These are phyloP conservation scores for Agrypnia vestita DNA, from an alignment of 1,140 invertebrate genomes.

Conservation along the genomic window DNA sequence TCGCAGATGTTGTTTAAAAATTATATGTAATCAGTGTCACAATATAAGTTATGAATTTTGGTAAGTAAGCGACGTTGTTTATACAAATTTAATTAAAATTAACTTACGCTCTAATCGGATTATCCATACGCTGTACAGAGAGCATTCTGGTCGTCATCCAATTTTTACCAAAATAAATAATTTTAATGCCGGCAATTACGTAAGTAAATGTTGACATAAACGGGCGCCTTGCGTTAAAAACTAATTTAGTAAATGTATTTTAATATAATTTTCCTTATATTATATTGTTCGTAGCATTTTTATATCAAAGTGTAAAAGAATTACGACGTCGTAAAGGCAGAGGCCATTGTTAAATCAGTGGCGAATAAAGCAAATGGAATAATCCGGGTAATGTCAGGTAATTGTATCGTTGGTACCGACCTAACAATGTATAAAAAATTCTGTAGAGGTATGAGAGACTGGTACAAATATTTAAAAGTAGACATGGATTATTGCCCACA, in stretches of 20 bases:
- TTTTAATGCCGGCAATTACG: constrained; percentile 32
- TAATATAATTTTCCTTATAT: constrained; percentile 12
- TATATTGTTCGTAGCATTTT: constrained; percentile 6
- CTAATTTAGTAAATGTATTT: constrained; percentile 45
- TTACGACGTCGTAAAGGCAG: constrained; percentile 32
- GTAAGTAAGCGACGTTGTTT: not conserved
- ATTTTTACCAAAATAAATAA: constrained; percentile 43
- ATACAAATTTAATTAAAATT: not conserved
- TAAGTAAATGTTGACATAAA: constrained; percentile 35
- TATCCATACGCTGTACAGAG: not conserved
- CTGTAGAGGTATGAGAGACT: too few species aligned
- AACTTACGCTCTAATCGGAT: constrained; percentile 22
- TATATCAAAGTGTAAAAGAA: constrained; percentile 34
- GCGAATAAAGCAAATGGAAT: too few species aligned
- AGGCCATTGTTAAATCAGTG: too few species aligned
- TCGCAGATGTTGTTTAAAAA: too few species aligned
- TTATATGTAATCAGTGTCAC: not conserved
- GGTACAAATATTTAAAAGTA: too few species aligned
- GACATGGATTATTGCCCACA: too few species aligned
- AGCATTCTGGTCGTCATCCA: constrained; percentile 29
- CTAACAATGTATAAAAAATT: too few species aligned
- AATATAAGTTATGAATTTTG: not conserved
- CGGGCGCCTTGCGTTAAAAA: constrained; percentile 17
- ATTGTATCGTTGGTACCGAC: too few species aligned
- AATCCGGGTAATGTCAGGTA: too few species aligned